Base-by-base conservation (phyloP, 2,797 vertebrate species). In the Rhyacichthys aspro region DNA sequence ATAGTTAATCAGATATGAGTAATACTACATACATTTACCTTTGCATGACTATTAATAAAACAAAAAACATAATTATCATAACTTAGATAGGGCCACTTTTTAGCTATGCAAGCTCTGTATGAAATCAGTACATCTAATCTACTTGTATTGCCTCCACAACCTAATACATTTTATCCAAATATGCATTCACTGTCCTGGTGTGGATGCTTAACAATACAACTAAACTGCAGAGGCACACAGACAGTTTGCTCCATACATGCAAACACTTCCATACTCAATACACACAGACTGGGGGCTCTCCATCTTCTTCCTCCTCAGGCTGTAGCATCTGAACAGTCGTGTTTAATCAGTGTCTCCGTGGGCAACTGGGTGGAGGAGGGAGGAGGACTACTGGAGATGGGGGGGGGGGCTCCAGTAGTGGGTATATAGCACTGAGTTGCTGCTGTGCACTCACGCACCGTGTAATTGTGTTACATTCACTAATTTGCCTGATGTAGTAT, bases 281-380 rank as follows among this genome's bases (percentile, higher is more conserved):
- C 50, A 56, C 74, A 72, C 67, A 76, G 59, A 65, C 69, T 55
- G 61, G 66, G 70, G 67, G 44, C 55, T 72, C 65, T 52, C 60
- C 72, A 61, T 64, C 64, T 55, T 68, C 79, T 72, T 73, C 74
- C 28, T 74, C 80, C 78, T 82, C 74, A 9, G 83, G 87, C 86
- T 77, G 79, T 81, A 84, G 83, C 73, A 85, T 89, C 86, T 70
- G 79, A 90, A 70, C 78, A 78, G 81, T 90, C 90, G 48, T 78
- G 81, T 87, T 90, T 81, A 87, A 90, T 91, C 87, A 91, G 78
- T 50, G 81, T 90, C 86, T 89, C 85, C n/a, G 67, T 82, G 82
- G 86, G 85, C 77, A 86, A 70, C 60, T 5, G 60, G 72, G 63
- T 68, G 67, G 71, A n/a, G 1, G 74, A 48, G 66, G 67, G 72